Percentiles rank a stretch among this genome's conserved stretches.
Evolutionary conservation across 2,797 vertebrate species (phyloP).

Genomic region (Knipowitschia caucasica): DNA sequence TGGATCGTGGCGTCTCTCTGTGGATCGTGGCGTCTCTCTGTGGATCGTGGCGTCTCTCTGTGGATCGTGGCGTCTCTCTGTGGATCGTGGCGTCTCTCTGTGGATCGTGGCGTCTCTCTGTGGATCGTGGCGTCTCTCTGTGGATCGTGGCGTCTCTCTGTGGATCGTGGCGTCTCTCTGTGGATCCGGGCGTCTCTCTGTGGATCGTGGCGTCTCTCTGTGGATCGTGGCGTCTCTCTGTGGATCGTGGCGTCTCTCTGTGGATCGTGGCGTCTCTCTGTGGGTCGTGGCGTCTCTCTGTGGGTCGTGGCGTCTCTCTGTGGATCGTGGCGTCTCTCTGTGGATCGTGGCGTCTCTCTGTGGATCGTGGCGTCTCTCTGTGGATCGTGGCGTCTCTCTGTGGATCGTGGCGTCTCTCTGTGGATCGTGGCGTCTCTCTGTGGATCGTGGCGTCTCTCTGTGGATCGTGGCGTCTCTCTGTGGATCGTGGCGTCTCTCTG

Average conservation of each 20-base stretch:
- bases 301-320: slow-evolving; percentile 20
- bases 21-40: slow-evolving; percentile 29
- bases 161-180: slow-evolving; percentile 29
- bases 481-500: slow-evolving; percentile 29
- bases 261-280: slow-evolving; percentile 29
- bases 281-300: slow-evolving; percentile 20
- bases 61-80: slow-evolving; percentile 29
- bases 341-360: slow-evolving; percentile 29
- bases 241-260: slow-evolving; percentile 29
- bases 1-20: slow-evolving; percentile 29
- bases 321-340: slow-evolving; percentile 29
- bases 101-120: slow-evolving; percentile 29
- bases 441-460: slow-evolving; percentile 29
- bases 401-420: slow-evolving; percentile 29
- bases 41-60: slow-evolving; percentile 29
- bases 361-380: slow-evolving; percentile 29
- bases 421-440: slow-evolving; percentile 29
- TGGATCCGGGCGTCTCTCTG: slow-evolving; percentile 29
- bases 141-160: slow-evolving; percentile 29
- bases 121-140: slow-evolving; percentile 29
- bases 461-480: slow-evolving; percentile 29
- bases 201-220: slow-evolving; percentile 29
- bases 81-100: slow-evolving; percentile 29
- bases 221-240: slow-evolving; percentile 29
- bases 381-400: slow-evolving; percentile 29